A percentile compares a stretch with the other conserved stretches of the same genome.
Conservation (phyloP, 2,113 vertebrate species). For the Leuciscus idus region DNA sequence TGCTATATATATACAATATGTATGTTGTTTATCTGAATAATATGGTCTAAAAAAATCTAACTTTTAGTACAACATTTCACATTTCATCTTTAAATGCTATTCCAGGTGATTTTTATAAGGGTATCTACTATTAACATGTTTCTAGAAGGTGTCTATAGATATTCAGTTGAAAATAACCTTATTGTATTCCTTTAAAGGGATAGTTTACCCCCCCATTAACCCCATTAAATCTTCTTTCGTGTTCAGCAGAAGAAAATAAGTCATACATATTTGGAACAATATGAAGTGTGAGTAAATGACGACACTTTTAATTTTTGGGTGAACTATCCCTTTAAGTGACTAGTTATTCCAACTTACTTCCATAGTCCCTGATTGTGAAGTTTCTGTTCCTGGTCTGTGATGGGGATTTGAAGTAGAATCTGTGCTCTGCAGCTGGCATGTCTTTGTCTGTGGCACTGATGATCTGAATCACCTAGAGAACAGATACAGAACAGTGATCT, state of each 20-base stretch:
- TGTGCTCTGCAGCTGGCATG: constrained; percentile 82
- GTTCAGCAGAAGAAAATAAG: background rate
- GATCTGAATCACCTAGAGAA: constrained; percentile 86
- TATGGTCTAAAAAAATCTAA: background rate
- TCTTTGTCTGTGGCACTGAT: constrained; percentile 88
- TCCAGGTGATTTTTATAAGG: background rate
- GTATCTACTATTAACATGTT: background rate
- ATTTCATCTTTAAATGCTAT: background rate
- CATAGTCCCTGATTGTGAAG: constrained; percentile 92
- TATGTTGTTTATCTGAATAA: background rate
- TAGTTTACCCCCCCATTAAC: background rate
- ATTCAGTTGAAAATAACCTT: background rate
- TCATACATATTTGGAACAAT: background rate
- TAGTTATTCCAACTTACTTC: constrained; percentile 82
- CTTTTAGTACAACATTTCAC: background rate
- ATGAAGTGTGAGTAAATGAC: background rate
- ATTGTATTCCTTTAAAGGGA: background rate
- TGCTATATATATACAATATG: background rate
- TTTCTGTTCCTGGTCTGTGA: constrained; percentile 86
- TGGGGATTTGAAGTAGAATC: constrained; percentile 87
- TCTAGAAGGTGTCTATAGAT: background rate
- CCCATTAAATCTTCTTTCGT: background rate
- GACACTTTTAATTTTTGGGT: background rate
- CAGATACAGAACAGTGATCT: constrained; percentile 28
- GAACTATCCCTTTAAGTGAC: background rate